Percentiles rank a stretch among this genome's conserved stretches.
Evolutionary conservation across 1,140 invertebrate species (phyloP).

Genomic region (Penaeus chinensis): DNA sequence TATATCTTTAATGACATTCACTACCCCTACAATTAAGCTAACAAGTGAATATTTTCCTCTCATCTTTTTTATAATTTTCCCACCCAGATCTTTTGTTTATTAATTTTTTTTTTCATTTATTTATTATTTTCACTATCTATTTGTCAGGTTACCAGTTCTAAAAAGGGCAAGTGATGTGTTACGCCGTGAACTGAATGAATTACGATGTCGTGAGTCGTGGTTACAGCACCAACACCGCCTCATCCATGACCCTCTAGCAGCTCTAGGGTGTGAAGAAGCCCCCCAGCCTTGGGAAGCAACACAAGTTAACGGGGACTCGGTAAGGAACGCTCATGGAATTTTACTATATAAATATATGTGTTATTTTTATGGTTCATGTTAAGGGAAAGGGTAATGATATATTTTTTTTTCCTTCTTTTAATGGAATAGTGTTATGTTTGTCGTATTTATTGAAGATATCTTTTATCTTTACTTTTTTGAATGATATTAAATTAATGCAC

Average conservation of each 20-base stretch:
- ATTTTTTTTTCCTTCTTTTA: background rate
- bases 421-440: background rate
- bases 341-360: background rate
- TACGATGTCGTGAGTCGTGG: conserved; percentile 84
- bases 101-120: background rate
- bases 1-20: too few species aligned
- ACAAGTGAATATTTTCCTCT: too few species aligned
- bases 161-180: conserved; percentile 66
- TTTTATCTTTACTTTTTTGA: too few species aligned
- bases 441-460: too few species aligned
- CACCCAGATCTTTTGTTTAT: background rate
- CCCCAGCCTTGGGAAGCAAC: conserved; percentile 69
- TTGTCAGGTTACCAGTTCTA: conserved; percentile 66
- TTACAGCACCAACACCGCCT: conserved; percentile 83
- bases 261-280: conserved; percentile 86
- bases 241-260: conserved; percentile 83
- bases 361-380: too few species aligned
- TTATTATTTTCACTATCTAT: background rate
- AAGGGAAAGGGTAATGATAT: too few species aligned
- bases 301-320: conserved; percentile 61
- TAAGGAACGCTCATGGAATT: background rate
- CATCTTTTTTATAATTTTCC: too few species aligned
- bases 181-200: conserved; percentile 73
- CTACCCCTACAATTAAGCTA: too few species aligned
- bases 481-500: too few species aligned